phyloP scores from a whole-genome alignment of 1,140 invertebrate species.

The Dermatophagoides farinae region DNA sequence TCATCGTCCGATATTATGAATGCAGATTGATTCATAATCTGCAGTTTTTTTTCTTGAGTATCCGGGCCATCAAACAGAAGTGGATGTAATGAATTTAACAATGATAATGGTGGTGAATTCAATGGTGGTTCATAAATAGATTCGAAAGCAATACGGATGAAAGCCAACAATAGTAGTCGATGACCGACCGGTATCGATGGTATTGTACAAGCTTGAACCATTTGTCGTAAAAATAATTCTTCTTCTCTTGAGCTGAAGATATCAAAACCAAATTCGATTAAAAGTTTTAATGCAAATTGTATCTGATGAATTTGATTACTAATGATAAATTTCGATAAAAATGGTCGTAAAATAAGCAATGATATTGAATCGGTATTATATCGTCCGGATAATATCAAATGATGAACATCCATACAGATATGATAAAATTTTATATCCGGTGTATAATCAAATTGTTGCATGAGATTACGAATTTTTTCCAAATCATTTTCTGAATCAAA shows the following conservation, averaged over 20 bases:
- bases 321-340: slow-evolving; percentile 2
- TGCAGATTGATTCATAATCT: slow-evolving; percentile 11
- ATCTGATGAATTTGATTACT: slow-evolving; percentile 8
- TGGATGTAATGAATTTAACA: slow-evolving; percentile 3
- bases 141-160: slow-evolving; percentile 2
- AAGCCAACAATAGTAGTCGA: slow-evolving; percentile 16
- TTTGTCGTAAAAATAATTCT: slow-evolving; percentile 16
- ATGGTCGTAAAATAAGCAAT: slow-evolving; percentile 12
- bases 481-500: background rate
- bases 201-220: slow-evolving; percentile 12
- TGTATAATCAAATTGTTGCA: background rate
- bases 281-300: slow-evolving; percentile 10
- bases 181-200: slow-evolving; percentile 17
- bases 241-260: slow-evolving; percentile 16
- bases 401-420: background rate
- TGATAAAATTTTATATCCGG: background rate
- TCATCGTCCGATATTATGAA: slow-evolving; percentile 3
- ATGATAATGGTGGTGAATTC: slow-evolving; percentile 1
- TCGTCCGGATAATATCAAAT: background rate
- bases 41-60: slow-evolving; percentile 19
- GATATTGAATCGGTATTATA: slow-evolving; percentile 1
- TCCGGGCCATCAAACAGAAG: slow-evolving; percentile 18
- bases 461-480: background rate
- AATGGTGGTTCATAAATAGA: slow-evolving; percentile 5
- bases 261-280: slow-evolving; percentile 13